Conservation (phyloP, 2,888 invertebrate species). For the Tachina lurida region DNA sequence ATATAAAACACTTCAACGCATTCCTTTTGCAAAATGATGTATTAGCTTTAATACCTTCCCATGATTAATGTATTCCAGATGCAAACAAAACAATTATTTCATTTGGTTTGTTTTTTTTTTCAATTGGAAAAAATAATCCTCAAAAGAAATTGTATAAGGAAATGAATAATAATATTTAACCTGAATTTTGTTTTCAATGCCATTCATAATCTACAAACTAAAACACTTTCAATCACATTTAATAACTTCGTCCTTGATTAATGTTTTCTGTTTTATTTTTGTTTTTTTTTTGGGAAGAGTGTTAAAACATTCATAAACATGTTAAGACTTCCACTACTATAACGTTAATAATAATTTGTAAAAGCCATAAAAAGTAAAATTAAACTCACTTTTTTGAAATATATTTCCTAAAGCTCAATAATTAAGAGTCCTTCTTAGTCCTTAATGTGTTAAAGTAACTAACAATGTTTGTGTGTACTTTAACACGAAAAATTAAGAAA, state of each 20-base stretch:
- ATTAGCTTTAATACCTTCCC: not conserved
- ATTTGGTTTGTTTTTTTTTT: not conserved
- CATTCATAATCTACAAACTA: slow-evolving; percentile 2
- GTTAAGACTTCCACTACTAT: slow-evolving; percentile 16
- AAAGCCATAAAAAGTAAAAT: not conserved
- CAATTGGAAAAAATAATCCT: not conserved
- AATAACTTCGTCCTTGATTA: slow-evolving; percentile 25
- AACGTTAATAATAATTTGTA: slow-evolving; percentile 42
- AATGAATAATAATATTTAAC: slow-evolving; percentile 27
- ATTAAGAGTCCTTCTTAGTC: not conserved
- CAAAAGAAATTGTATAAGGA: slow-evolving; percentile 8
- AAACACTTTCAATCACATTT: slow-evolving; percentile 40
- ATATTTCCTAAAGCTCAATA: not conserved
- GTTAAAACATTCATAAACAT: slow-evolving; percentile 22
- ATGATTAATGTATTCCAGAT: not conserved
- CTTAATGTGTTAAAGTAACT: not conserved
- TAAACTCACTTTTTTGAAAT: slow-evolving; percentile 9
- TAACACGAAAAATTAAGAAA: not conserved
- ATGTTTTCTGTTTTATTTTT: not conserved
- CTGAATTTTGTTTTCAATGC: not conserved
- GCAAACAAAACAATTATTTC: not conserved
- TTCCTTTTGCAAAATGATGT: not conserved
- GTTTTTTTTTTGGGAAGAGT: not conserved
- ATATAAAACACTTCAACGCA: too few relatives aligned
- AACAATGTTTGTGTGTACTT: not conserved